Conservation (phyloP, 1,140 invertebrate genomes). For the Ceratina australensis region DNA sequence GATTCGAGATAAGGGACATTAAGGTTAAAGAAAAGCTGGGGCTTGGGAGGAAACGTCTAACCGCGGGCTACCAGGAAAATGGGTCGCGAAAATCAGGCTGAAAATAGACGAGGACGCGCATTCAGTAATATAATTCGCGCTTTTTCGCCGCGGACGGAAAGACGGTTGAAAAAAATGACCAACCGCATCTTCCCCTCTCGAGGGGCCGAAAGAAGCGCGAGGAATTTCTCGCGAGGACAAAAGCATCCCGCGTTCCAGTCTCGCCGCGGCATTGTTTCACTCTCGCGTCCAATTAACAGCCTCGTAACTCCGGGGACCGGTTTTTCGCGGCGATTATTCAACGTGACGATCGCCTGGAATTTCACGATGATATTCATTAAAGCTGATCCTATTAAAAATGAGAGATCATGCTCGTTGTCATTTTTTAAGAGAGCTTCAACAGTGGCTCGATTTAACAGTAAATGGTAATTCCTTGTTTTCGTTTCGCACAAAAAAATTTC, state of each 20-base stretch:
- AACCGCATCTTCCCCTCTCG: background rate
- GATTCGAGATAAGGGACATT: too few relatives aligned
- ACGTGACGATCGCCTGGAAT: background rate
- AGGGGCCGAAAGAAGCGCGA: conserved; percentile 11
- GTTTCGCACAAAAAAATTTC: too few relatives aligned
- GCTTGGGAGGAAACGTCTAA: background rate
- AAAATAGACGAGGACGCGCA: background rate
- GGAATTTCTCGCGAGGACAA: conserved; percentile 35
- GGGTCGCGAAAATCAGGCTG: conserved; percentile 12
- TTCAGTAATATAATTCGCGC: conserved; percentile 22
- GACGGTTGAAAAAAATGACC: conserved; percentile 8
- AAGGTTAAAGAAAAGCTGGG: background rate
- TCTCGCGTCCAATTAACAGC: conserved; percentile 35
- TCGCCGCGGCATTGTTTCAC: conserved; percentile 13
- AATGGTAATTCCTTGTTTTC: too few relatives aligned
- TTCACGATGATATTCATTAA: background rate
- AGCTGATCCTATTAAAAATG: background rate
- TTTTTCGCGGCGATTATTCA: background rate
- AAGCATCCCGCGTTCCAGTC: conserved; percentile 3
- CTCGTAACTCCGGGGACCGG: background rate
- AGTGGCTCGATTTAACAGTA: too few relatives aligned
- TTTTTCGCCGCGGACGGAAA: conserved; percentile 9
- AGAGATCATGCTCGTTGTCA: conserved; percentile 26
- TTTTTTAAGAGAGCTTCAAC: background rate
- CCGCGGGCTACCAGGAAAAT: background rate